Percentiles rank a stretch among this genome's conserved stretches.
Conservation (phyloP, 1,140 invertebrate genomes). For the Ditylenchus dipsaci region DNA sequence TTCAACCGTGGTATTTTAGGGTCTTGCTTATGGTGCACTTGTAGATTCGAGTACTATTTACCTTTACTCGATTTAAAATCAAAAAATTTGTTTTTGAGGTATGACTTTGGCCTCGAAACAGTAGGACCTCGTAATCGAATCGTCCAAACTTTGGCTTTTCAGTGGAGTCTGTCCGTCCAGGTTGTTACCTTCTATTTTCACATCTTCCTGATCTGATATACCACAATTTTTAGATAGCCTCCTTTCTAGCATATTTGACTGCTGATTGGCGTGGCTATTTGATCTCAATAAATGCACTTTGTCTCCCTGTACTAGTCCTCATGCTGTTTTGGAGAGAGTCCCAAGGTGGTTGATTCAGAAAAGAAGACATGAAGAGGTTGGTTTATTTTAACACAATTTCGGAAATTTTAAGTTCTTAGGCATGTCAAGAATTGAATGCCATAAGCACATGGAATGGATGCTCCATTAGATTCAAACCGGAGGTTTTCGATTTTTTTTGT, state of each 20-base stretch:
- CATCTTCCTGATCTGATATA: too few species aligned
- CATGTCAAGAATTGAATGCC: conserved; percentile 35
- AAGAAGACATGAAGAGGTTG: conserved; percentile 23
- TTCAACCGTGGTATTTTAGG: not conserved
- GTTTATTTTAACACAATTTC: too few species aligned
- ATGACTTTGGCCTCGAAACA: conserved; percentile 45
- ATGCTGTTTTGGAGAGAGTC: conserved; percentile 50
- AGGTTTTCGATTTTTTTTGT: not conserved
- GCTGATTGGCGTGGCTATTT: conserved; percentile 40
- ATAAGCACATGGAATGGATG: conserved; percentile 34
- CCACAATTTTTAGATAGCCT: conserved; percentile 30
- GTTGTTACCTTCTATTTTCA: conserved; percentile 17
- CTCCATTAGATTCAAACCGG: conserved; percentile 10
- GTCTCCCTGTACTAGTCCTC: conserved; percentile 35
- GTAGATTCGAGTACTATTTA: conserved; percentile 31
- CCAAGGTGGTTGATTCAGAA: conserved; percentile 45
- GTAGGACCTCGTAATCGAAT: conserved; percentile 46
- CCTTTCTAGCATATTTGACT: conserved; percentile 32
- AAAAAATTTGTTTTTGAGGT: too few species aligned
- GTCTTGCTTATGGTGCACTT: conserved; percentile 38
- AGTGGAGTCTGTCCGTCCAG: conserved; percentile 46
- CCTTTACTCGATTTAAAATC: too few species aligned
- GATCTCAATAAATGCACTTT: conserved; percentile 32
- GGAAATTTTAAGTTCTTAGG: conserved; percentile 5
- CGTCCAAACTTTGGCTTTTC: conserved; percentile 46